Base-by-base conservation (phyloP, 2,113 vertebrate genomes). In the Plectropomus leopardus region DNA sequence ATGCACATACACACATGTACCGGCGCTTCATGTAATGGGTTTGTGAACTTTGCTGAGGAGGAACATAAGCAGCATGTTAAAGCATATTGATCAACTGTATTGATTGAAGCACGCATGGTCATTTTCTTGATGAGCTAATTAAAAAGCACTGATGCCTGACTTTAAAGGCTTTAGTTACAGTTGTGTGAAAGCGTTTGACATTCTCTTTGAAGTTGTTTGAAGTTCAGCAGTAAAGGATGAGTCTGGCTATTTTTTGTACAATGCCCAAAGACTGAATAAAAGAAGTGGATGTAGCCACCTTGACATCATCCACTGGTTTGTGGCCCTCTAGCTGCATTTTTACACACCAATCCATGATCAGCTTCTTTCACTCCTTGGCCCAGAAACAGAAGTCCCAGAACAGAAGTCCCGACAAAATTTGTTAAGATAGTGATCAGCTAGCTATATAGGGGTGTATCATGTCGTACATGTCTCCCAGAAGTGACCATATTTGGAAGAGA, bases 51-150 rank as follows among this genome's bases (percentile, higher is more conserved):
- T 0, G 5, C 55, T 63, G 21, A 50, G 40, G 51, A 48, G 66
- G 19, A 82, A 64, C 48, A 42, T 23, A 28, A 5, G 58, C 51
- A 66, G 64, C 42, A 48, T 60, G 32, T 58, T 36, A 14, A 51
- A 59, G 44, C 45, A 21, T 34, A 83, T 24, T 45, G 55, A 83
- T 68, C 23, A 21, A 36, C 53, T 19, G 36, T 55, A 80, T 78
- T 82, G 83, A 86, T 75, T 53, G 47, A 5, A 73, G 69, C 16
- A 9, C 9, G 26, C 61, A 21, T 68, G 76, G 36, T 68, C 40
- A 53, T 75, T 74, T 55, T 21, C 45, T 24, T 21, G 24, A 76
- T 44, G 50, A 44, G 13, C 58, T 76, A 68, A 64, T 85, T 70
- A 74, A 77, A 85, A 80, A 30, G 4, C 63, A 65, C 34, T 55